These are phyloP conservation scores for Acronicta aceris DNA, from an alignment of 2,888 invertebrate genomes.

Conservation along the genomic window DNA sequence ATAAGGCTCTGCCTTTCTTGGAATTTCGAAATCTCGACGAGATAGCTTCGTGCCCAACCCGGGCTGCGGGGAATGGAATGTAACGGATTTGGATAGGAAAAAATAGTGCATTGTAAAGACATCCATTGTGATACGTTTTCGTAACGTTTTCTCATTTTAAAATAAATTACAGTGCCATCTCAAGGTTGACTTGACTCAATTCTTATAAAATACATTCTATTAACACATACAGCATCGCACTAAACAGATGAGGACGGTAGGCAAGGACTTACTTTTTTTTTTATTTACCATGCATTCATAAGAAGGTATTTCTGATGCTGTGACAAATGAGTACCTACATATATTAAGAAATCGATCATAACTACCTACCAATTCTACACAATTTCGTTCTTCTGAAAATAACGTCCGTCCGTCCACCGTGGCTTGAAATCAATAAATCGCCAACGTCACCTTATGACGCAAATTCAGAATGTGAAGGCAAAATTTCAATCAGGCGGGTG, in stretches of 20 bases:
- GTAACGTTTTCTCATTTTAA: slow-evolving; percentile 70
- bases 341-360: too few species aligned
- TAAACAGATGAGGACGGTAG: not conserved
- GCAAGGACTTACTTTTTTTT: too few species aligned
- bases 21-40: slow-evolving; percentile 88
- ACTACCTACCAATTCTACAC: too few species aligned
- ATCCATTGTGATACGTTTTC: slow-evolving; percentile 70
- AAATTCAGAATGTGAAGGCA: too few species aligned
- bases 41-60: slow-evolving; percentile 78
- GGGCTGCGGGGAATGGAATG: slow-evolving; percentile 84
- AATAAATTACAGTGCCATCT: slow-evolving; percentile 52
- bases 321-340: too few species aligned
- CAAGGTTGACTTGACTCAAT: slow-evolving; percentile 15
- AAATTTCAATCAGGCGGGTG: too few species aligned
- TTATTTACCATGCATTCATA: too few species aligned
- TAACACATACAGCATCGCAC: not conserved
- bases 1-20: slow-evolving; percentile 88
- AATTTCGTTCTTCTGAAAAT: too few species aligned
- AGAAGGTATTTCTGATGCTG: too few species aligned
- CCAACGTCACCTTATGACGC: too few species aligned
- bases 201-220: slow-evolving; percentile 14
- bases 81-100: slow-evolving; percentile 86
- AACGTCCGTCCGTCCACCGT: too few species aligned
- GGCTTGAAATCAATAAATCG: too few species aligned
- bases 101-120: slow-evolving; percentile 79